A percentile compares a stretch with the other conserved stretches of the same genome.
Evolutionary conservation across 2,113 vertebrate genomes (phyloP).

Genomic region (Formicarius rufipectus): DNA sequence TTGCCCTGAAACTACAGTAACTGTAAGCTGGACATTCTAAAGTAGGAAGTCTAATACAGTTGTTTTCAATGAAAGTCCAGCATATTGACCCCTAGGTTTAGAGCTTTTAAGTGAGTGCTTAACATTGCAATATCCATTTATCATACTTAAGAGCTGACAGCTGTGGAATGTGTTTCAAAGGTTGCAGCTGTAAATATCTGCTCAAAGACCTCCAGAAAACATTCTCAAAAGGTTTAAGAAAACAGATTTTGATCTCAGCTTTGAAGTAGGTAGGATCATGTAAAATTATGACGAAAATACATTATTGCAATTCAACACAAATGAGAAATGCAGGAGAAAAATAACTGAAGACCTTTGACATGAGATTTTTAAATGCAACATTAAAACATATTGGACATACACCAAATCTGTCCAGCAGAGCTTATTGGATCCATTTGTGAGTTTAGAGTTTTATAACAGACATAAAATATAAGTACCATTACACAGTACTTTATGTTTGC

Average conservation of each 20-base stretch:
- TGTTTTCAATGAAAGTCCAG: not conserved
- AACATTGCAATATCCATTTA: not conserved
- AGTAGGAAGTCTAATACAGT: not conserved
- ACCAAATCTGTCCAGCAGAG: not conserved
- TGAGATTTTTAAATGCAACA: not conserved
- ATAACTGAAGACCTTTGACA: not conserved
- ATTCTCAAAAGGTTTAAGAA: not conserved
- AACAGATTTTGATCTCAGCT: not conserved
- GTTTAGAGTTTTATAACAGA: constrained; percentile 15
- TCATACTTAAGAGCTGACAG: not conserved
- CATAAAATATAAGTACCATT: not conserved
- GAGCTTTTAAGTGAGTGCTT: not conserved
- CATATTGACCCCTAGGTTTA: not conserved
- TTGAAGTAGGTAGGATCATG: not conserved
- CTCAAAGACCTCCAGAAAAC: not conserved
- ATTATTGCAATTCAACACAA: not conserved
- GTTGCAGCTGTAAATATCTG: not conserved
- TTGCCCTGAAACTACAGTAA: not conserved
- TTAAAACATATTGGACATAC: not conserved
- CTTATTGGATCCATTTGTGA: constrained; percentile 14
- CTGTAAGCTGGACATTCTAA: not conserved
- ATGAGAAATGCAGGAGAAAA: not conserved
- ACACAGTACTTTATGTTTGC: not conserved
- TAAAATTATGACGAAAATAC: not conserved
- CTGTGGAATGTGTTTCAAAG: not conserved